A percentile compares a stretch with the other conserved stretches of the same genome.
These are phyloP conservation scores for Diuraphis noxia DNA, from an alignment of 1,140 invertebrate genomes.

Conservation along the genomic window DNA sequence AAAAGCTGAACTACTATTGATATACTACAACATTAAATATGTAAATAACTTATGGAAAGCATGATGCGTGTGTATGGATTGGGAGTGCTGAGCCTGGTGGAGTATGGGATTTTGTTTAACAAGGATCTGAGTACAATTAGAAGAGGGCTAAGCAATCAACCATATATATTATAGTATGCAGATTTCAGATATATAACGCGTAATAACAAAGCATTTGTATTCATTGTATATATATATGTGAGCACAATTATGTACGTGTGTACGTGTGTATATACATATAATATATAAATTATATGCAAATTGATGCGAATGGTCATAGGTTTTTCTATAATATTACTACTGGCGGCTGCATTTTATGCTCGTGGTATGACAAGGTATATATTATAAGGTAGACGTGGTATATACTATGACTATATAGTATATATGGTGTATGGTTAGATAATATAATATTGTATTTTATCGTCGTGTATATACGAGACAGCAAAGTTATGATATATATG, in stretches of 20 bases:
- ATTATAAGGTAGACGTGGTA: background rate
- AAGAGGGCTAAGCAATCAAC: too few species aligned
- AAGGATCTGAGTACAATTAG: too few species aligned
- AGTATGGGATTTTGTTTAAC: too few species aligned
- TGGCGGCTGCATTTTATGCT: background rate
- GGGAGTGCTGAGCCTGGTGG: too few species aligned
- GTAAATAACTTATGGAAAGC: too few species aligned
- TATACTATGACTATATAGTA: background rate
- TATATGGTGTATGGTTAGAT: slow-evolving; percentile 5
- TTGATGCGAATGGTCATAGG: background rate
- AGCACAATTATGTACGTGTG: background rate
- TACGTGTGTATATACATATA: background rate
- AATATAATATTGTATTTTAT: background rate
- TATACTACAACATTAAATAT: too few species aligned
- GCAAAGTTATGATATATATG: background rate
- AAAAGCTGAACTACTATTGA: too few species aligned
- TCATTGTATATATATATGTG: background rate
- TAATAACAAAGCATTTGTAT: too few species aligned
- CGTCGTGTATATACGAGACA: background rate
- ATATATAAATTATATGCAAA: background rate
- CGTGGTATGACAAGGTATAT: background rate
- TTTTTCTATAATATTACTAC: background rate
- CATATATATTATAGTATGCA: too few species aligned
- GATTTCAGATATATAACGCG: too few species aligned
- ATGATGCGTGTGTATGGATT: too few species aligned